Evolutionary conservation across 2,797 vertebrate species (phyloP).

Genomic region (Fistularia commersonii): DNA sequence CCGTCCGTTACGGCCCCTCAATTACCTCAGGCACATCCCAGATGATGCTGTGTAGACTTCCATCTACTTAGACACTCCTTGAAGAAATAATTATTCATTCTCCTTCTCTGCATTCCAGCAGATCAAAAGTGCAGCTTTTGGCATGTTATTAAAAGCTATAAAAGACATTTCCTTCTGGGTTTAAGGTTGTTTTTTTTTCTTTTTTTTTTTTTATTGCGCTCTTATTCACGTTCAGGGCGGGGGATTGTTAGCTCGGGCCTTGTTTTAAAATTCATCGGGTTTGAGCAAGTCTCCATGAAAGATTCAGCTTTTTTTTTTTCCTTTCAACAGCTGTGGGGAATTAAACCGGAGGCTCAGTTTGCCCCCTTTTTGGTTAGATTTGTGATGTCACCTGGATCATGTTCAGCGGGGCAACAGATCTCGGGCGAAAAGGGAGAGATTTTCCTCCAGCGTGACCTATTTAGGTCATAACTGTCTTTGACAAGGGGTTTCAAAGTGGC

Average conservation of each 20-base stretch:
- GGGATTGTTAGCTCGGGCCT: slow-evolving; percentile 44
- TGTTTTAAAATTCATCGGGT: slow-evolving; percentile 60
- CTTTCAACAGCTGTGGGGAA: slow-evolving; percentile 48
- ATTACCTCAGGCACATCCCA: slow-evolving; percentile 50
- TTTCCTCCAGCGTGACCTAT: slow-evolving; percentile 42
- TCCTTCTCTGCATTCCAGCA: slow-evolving; percentile 32
- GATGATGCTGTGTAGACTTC: slow-evolving; percentile 37
- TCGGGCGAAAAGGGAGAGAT: slow-evolving; percentile 10
- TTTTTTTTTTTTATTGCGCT: slow-evolving; percentile 21
- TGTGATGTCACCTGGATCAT: slow-evolving; percentile 44
- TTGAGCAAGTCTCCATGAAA: slow-evolving; percentile 52
- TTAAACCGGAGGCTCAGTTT: slow-evolving; percentile 28
- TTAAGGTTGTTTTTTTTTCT: slow-evolving; percentile 11
- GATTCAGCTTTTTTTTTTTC: slow-evolving; percentile 40
- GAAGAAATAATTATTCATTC: slow-evolving; percentile 63
- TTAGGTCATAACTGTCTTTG: slow-evolving; percentile 36
- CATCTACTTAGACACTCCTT: slow-evolving; percentile 55
- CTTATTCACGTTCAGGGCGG: slow-evolving; percentile 26
- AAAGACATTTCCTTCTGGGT: slow-evolving; percentile 29
- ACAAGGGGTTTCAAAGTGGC: slow-evolving; percentile 52
- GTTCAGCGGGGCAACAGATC: slow-evolving; percentile 31
- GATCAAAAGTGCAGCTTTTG: slow-evolving; percentile 59
- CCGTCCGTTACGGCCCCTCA: slow-evolving; percentile 31
- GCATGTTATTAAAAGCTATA: slow-evolving; percentile 55
- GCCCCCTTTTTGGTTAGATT: slow-evolving; percentile 13